Evolutionary conservation across 2,888 invertebrate species (phyloP), one percentile per base, ranked within the genome.

Genomic region (Therioaphis trifolii): DNA sequence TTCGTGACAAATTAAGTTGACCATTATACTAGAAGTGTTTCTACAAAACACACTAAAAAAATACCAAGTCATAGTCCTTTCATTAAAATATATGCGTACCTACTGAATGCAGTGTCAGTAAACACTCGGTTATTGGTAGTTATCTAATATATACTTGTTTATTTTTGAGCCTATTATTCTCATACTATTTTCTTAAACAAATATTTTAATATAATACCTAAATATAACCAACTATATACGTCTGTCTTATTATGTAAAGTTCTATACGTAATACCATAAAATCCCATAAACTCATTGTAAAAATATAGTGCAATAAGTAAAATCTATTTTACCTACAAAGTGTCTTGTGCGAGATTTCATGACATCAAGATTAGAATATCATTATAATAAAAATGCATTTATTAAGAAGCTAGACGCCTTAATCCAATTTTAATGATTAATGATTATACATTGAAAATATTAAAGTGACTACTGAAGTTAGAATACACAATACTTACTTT

Each of bases 121-220:
- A 68, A 68, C 40, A 55, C 29, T 21, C 2, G n/a, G 9, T 18
- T 71, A 15, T 49, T 29, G 14, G 43, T 55, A 40, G 77, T 68
- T 78, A 78, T 52, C 52, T 68, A 78, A 78, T 52, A 49, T 49
- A 18, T 58, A 12, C n/a, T 21, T 66, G 18, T 68, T 78, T 78
- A 52, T 77, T 68, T 49, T 46, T 24, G 2, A 4, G 5, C 27
- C n/a, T 27, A 75, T 35, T 75, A 43, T 75, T 61, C n/a, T 61
- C 58, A 43, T 76, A 21, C 46, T 12, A 74, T 24, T 75, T 2
- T 43, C 29, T 18, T 27, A n/a, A 61, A 61, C 27, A 27, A 21
- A 27, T 27, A 11, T 63, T n/a, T n/a, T n/a, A n/a, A n/a, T n/a
- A n/a, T n/a, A n/a, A 27, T 58, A 27, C 5, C 46, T 9, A 2